These are phyloP conservation scores for Ichneumoninae sp. DNA, from an alignment of 2,888 invertebrate genomes.

Conservation along the genomic window DNA sequence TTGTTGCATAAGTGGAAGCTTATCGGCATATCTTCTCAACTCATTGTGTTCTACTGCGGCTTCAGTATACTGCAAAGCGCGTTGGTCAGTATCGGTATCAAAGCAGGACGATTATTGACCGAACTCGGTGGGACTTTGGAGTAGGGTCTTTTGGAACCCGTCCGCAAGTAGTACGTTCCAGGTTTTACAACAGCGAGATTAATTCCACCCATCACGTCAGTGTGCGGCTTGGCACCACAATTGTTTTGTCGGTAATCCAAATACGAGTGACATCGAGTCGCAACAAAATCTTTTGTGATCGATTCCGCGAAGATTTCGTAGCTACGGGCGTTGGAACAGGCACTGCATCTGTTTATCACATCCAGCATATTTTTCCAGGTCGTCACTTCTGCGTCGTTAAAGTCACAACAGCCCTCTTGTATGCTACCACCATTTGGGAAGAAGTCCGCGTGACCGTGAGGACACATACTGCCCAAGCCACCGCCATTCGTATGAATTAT, in stretches of 20 bases:
- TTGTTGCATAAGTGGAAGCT: background rate
- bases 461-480: background rate
- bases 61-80: background rate
- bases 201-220: slow-evolving; percentile 29
- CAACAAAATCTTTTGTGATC: background rate
- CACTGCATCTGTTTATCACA: background rate
- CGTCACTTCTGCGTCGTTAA: background rate
- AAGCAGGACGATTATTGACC: background rate
- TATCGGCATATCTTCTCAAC: background rate
- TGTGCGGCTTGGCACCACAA: background rate
- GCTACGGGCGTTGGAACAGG: slow-evolving; percentile 22
- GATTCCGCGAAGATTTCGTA: slow-evolving; percentile 44
- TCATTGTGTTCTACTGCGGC: background rate
- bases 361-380: background rate
- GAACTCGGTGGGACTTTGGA: background rate
- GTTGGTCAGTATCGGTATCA: background rate
- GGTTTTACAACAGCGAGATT: background rate
- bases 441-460: slow-evolving; percentile 27
- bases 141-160: background rate
- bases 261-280: background rate
- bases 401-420: slow-evolving; percentile 15
- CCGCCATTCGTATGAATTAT: slow-evolving; percentile 81
- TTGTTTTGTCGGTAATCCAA: too few species aligned
- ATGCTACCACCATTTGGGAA: slow-evolving; percentile 8
- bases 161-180: slow-evolving; percentile 1